Evolutionary conservation across 2,888 invertebrate species (phyloP).

Genomic region (Drosophila prolongata): DNA sequence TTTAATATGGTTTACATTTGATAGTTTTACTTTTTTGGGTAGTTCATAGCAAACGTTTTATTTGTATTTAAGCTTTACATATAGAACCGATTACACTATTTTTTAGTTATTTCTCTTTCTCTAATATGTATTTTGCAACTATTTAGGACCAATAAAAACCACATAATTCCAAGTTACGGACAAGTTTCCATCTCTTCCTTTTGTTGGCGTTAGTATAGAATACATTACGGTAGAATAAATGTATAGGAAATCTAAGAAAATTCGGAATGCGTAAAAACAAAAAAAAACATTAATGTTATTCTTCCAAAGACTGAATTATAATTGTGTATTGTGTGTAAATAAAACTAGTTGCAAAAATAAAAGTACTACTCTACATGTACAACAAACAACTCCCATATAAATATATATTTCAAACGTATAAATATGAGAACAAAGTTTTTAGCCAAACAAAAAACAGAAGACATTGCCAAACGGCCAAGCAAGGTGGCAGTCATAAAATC

Average conservation of each 20-base stretch:
- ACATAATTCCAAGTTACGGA: constrained; percentile 15
- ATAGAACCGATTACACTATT: too few species aligned
- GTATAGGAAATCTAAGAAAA: constrained; percentile 21
- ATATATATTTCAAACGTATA: constrained; percentile 17
- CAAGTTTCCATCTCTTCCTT: constrained; percentile 15
- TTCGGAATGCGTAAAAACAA: constrained; percentile 24
- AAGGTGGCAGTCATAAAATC: constrained; percentile 8
- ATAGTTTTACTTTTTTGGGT: too few species aligned
- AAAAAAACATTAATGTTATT: constrained; percentile 77
- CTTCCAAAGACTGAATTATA: constrained; percentile 84
- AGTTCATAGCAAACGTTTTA: too few species aligned
- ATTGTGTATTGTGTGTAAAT: constrained; percentile 80
- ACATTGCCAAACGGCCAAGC: background rate
- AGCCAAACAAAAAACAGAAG: constrained; percentile 18
- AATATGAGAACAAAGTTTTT: constrained; percentile 21
- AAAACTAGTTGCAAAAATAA: constrained; percentile 48
- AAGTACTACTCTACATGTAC: constrained; percentile 21
- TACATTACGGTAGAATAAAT: constrained; percentile 16
- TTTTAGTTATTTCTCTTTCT: too few species aligned
- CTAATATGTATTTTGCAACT: constrained; percentile 14
- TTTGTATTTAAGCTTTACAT: too few species aligned
- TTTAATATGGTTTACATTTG: too few species aligned
- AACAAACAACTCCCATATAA: constrained; percentile 22
- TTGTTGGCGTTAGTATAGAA: constrained; percentile 20
- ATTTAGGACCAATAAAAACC: constrained; percentile 60